Base-by-base conservation (phyloP, 2,113 vertebrate species). In the Cyanistes caeruleus region DNA sequence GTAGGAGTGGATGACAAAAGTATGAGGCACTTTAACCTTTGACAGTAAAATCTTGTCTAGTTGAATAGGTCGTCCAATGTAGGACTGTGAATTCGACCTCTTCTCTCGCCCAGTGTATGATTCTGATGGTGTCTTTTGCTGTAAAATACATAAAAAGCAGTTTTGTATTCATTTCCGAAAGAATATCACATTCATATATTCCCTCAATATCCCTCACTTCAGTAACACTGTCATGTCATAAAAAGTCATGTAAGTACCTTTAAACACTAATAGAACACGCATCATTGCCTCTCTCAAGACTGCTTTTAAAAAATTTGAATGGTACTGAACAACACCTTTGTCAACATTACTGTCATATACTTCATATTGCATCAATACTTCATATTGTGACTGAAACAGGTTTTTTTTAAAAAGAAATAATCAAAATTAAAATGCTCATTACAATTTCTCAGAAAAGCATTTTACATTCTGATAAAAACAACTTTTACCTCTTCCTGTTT, bases 1-100 rank as follows among this genome's bases (percentile, higher is more conserved):
- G 96, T 99, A 99, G 20, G 99, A 99, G 96, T 99, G 99, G 97
- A 99, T 99, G 96, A 99, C 99, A 41, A 99, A 99, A 3, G 99
- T 99, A 97, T 99, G 99, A 8, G 99, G 99, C 88, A 99, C 99
- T 98, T 99, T 99, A 65, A 99, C 99, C 95, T 99, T 99, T 19
- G 99, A 99, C 95, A 99, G 96, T 72, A 99, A 95, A 84, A 99
- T 98, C 98, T 99, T 99, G 97, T 99, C 99, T 11, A 99, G 98
- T 41, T 99, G 98, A 85, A 99, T 99, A 37, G 99, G 99, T 39
- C 99, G 98, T 28, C 99, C 99, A 27, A 99, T 96, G 79, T 99
- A 99, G 1, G 99, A 99, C 95, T 99, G 99, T 11, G 99, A 99
- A 98, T 99, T 99, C 11, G 99, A 99, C 22, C 99, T 98, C 72